Percentiles rank a stretch among this genome's conserved stretches.
Conservation (phyloP, 2,113 vertebrate species). For the Daphoenositta chrysoptera region DNA sequence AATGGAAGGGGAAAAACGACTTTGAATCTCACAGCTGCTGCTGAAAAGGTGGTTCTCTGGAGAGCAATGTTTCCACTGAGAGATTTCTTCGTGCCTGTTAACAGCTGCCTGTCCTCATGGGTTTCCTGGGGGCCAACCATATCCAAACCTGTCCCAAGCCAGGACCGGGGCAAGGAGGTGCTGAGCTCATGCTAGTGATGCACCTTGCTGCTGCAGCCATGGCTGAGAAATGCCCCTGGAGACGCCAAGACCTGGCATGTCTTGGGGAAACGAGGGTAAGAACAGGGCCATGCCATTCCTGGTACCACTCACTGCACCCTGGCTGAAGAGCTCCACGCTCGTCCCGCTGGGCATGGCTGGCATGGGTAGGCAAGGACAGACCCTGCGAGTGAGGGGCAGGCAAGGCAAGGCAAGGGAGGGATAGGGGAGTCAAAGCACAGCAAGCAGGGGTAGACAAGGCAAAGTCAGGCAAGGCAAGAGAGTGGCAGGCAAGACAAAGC, state of each 20-base stretch:
- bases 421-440: neutral
- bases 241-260: neutral
- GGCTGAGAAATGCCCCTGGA: neutral
- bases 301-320: neutral
- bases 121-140: neutral
- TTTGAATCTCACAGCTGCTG: neutral
- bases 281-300: too few relatives aligned
- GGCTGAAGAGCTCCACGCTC: neutral
- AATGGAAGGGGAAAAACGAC: neutral
- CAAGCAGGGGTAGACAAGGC: neutral
- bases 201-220: neutral
- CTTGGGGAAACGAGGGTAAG: neutral
- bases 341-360: fast-evolving
- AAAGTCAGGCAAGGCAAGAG: neutral
- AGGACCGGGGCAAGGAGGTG: neutral
- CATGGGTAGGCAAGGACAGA: neutral
- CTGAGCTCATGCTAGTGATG: neutral
- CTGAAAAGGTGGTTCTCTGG: neutral
- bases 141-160: neutral
- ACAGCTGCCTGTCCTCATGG: neutral
- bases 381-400: neutral
- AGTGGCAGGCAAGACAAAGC: neutral
- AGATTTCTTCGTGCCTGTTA: neutral
- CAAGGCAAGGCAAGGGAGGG: neutral
- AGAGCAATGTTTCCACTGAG: neutral